phyloP scores from a whole-genome alignment of 2,888 invertebrate genomes.

The Molanna angustata region DNA sequence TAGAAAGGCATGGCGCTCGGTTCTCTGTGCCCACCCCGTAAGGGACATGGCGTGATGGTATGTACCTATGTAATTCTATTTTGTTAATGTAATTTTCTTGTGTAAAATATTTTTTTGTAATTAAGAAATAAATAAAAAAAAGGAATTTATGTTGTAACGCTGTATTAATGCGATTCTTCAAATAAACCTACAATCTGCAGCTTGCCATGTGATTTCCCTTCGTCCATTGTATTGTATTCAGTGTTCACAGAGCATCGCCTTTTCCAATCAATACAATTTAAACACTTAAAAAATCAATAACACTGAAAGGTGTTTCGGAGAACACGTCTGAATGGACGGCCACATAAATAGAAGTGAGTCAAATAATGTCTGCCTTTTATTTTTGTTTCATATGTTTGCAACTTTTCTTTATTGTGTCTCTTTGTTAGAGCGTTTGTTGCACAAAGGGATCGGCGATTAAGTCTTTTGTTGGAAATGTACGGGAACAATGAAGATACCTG shows the following conservation, averaged over 20 bases:
- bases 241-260: neutral
- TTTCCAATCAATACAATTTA: conserved; percentile 20
- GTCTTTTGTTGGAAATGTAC: conserved; percentile 27
- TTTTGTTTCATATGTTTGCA: conserved; percentile 33
- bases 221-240: neutral
- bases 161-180: too few relatives aligned
- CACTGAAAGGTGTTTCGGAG: conserved; percentile 30
- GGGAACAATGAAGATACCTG: conserved; percentile 30
- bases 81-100: too few relatives aligned
- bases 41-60: too few relatives aligned
- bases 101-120: too few relatives aligned
- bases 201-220: neutral
- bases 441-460: conserved; percentile 32
- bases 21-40: too few relatives aligned
- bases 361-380: conserved; percentile 30
- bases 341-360: conserved; percentile 22
- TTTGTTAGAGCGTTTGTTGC: conserved; percentile 27
- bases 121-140: too few relatives aligned
- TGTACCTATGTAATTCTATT: too few relatives aligned
- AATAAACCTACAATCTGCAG: neutral
- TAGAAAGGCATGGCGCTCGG: too few relatives aligned
- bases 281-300: conserved; percentile 30
- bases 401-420: conserved; percentile 30
- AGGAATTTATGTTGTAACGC: too few relatives aligned
- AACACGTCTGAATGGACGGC: conserved; percentile 24